phyloP scores from a whole-genome alignment of 2,888 invertebrate genomes.

The Meloe dianella region DNA sequence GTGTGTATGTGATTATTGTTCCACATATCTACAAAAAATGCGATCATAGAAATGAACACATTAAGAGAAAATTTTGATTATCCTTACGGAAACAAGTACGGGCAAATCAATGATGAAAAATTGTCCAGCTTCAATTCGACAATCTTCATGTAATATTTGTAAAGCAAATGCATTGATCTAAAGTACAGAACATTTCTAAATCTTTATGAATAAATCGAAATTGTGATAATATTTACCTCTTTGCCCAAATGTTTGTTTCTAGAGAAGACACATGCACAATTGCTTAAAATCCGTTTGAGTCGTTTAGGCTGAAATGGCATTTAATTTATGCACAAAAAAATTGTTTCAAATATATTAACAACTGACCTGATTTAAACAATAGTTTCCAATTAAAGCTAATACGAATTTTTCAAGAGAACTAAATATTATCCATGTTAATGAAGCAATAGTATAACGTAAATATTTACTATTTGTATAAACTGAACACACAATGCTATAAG shows the following conservation, averaged over 20 bases:
- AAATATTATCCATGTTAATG: conserved; percentile 19
- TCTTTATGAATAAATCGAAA: neutral
- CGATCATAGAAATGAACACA: neutral
- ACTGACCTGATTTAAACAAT: conserved; percentile 20
- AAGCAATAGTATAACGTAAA: conserved; percentile 16
- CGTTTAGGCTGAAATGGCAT: neutral
- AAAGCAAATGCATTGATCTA: conserved; percentile 18
- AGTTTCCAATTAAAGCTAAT: conserved; percentile 18
- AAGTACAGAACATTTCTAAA: neutral
- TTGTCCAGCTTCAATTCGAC: conserved; percentile 10
- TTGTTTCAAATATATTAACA: neutral
- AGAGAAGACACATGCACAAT: neutral
- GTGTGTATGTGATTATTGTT: conserved; percentile 8
- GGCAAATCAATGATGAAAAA: conserved; percentile 16
- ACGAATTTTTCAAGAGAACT: conserved; percentile 16
- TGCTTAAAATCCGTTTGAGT: neutral
- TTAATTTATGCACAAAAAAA: neutral
- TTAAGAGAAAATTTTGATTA: neutral
- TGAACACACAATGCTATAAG: conserved; percentile 18
- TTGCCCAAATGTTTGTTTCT: neutral
- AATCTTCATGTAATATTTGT: conserved; percentile 15
- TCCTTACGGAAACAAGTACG: conserved; percentile 1
- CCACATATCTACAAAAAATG: conserved; percentile 5
- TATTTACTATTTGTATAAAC: conserved; percentile 17
- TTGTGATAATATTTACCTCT: neutral